Conservation (phyloP, 2,888 invertebrate genomes). For the Agonopterix heracliana region DNA sequence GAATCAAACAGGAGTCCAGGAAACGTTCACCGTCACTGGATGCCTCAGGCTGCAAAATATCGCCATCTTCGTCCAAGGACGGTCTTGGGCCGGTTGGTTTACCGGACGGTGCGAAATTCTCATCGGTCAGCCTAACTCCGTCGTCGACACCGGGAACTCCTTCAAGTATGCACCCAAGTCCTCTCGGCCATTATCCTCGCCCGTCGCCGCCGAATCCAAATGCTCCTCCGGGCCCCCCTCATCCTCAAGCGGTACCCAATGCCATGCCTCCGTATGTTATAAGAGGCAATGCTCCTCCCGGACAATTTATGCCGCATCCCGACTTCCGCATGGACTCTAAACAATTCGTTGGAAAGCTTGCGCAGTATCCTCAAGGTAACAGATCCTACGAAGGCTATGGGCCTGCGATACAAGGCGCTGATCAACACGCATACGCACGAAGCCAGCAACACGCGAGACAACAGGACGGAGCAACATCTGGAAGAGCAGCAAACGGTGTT, state of each 20-base stretch:
- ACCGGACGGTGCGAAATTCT: conserved; percentile 76
- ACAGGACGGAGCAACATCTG: conserved; percentile 48
- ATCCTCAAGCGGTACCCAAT: conserved; percentile 77
- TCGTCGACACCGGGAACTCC: conserved; percentile 80
- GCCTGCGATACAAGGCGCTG: conserved; percentile 47
- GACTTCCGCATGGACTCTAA: conserved; percentile 72
- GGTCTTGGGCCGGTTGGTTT: conserved; percentile 57
- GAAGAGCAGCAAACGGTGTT: conserved; percentile 57
- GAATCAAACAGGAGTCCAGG: conserved; percentile 73
- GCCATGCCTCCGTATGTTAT: conserved; percentile 76
- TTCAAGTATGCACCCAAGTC: conserved; percentile 79
- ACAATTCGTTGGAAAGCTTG: conserved; percentile 64
- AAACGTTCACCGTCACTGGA: conserved; percentile 76
- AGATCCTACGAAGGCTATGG: conserved; percentile 57
- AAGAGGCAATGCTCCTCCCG: conserved; percentile 68
- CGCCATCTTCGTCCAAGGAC: conserved; percentile 75
- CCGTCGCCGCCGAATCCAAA: conserved; percentile 82
- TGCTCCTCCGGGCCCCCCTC: conserved; percentile 76
- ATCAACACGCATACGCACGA: conserved; percentile 67
- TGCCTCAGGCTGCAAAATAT: conserved; percentile 63
- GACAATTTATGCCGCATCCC: conserved; percentile 67
- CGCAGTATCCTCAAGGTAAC: conserved; percentile 63
- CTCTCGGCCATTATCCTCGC: conserved; percentile 79
- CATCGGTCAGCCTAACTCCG: conserved; percentile 79
- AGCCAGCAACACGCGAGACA: conserved; percentile 53